These are phyloP conservation scores for Sebastes hubbsi DNA, from an alignment of 2,797 vertebrate genomes.

Conservation along the genomic window DNA sequence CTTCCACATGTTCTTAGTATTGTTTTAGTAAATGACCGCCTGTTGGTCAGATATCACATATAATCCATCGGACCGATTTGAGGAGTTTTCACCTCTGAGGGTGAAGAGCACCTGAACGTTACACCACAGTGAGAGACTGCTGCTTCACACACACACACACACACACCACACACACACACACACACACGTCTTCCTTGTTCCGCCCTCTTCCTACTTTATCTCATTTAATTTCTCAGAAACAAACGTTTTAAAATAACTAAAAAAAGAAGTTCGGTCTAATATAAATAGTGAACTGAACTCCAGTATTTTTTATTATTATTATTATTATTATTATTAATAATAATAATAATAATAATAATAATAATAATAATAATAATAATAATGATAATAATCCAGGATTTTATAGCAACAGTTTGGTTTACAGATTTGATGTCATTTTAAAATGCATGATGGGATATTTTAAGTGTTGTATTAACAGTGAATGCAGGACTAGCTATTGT, in stretches of 20 bases:
- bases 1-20: neutral
- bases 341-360: too few species aligned
- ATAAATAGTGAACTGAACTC: neutral
- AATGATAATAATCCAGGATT: neutral
- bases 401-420: neutral
- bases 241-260: neutral
- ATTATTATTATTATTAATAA: too few species aligned
- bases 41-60: neutral
- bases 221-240: neutral
- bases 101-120: constrained; percentile 52
- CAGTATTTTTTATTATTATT: too few species aligned
- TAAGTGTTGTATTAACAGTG: neutral
- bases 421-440: neutral
- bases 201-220: constrained; percentile 43
- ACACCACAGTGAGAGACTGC: neutral
- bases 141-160: neutral
- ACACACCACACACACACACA: neutral
- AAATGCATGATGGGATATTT: neutral
- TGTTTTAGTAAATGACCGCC: neutral
- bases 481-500: neutral
- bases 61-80: constrained; percentile 37
- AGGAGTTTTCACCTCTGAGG: constrained; percentile 26
- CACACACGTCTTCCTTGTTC: constrained; percentile 4
- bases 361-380: too few species aligned
- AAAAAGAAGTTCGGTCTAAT: neutral